Base-by-base conservation (phyloP, 2,888 invertebrate genomes). In the Drosophila tanythrix region DNA sequence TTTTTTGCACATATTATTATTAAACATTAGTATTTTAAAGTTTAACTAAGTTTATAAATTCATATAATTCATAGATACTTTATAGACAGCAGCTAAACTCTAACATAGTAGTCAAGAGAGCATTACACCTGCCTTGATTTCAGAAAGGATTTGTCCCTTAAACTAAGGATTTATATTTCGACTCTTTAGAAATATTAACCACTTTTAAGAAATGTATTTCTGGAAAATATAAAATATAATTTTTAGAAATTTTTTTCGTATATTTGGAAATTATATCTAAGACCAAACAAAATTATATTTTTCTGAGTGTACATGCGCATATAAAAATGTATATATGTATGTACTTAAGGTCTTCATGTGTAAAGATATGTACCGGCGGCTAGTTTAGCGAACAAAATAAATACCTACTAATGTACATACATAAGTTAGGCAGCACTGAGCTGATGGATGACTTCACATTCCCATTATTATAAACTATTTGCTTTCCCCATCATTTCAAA, bases 391-490 rank as follows among this genome's bases (percentile, higher is more conserved):
- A 2, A 15, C 15, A 33, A 36, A 35, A 62, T 64, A 71, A 69
- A 74, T 62, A 58, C 25, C 56, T 64, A 64, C 57, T 64, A 59
- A 76, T 62, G 59, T 76, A 62, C 36, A 60, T 18, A 36, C 18
- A 68, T 53, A 60, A 51, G n/a, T 73, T 48, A 53, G 38, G 33
- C 51, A 57, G 29, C 48, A 33, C 35, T n/a, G 33, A 11, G 36
- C 36, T 60, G 43, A 60, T 70, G 29, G 56, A 71, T 52, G 36
- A 38, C 50, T n/a, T 48, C 58, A 40, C 62, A 52, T 75, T 35
- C 58, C 35, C 62, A 56, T 79, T 38, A 57, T 57, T 52, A 13
- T 71, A 83, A 63, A 62, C 59, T 50, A 79, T 70, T 59, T 56
- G 52, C 58, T 15, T 35, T 36, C 50, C 15, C 57, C 48, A 67